Evolutionary conservation across 2,113 vertebrate genomes (phyloP), one percentile per base, ranked within the genome.

Genomic region (Passer montanus): DNA sequence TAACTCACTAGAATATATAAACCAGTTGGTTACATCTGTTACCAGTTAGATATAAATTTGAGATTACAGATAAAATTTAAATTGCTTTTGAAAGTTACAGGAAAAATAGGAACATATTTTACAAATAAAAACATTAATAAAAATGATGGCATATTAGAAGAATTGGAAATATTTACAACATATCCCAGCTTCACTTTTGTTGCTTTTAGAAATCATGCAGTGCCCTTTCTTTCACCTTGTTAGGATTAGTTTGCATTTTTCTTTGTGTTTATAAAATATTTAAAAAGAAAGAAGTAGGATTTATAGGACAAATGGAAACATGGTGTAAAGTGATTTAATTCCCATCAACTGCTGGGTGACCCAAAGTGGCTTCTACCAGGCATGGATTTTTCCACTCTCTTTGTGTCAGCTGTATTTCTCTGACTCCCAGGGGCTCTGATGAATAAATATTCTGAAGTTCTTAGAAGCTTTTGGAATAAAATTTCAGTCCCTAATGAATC

Each of bases 41-140:
- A 93, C 81, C 87, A 94, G 88, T 98, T 98, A 98, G 95, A 97
- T 95, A 91, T 93, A 97, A 98, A 98, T 97, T 98, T 98, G 90
- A 97, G 95, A 98, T 98, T 97, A 96, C 88, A 97, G 95, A 96
- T 97, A 91, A 96, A 97, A 97, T 93, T 80, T 92, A 95, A 96
- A 97, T 98, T 93, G 94, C 86, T 97, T 97, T 97, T 94, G 95
- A 97, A 97, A 96, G 80, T 93, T 96, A 96, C 67, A 94, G 93
- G 89, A 76, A 96, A 97, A 96, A 97, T 66, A 96, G 84, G 90
- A 97, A 96, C 82, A 94, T 90, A 90, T 87, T 97, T 96, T 89
- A 87, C 93, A 97, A 97, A 96, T 95, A 95, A 94, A 33, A 93
- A 70, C 86, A 56, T 97, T 96, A 97, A 97, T 97, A 96, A 91